These are phyloP conservation scores for Eulimnadia texana DNA, from an alignment of 1,140 invertebrate species.

Conservation along the genomic window DNA sequence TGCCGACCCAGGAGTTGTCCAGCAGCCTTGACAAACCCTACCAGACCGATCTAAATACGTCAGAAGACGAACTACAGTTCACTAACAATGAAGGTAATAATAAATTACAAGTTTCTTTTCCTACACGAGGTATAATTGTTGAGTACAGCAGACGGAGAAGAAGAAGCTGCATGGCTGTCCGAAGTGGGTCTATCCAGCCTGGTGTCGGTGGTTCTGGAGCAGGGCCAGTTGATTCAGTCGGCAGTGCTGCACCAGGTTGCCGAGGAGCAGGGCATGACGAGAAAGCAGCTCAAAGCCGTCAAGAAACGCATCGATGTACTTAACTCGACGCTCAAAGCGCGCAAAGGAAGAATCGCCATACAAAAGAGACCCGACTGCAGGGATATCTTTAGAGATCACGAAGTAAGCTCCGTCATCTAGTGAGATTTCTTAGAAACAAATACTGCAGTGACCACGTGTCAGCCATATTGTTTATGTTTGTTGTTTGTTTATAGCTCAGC, in stretches of 20 bases:
- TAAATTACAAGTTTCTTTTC: too few relatives aligned
- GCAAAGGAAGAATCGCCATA: neutral
- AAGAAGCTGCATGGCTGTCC: conserved; percentile 2
- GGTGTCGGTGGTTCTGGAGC: neutral
- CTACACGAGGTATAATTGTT: too few relatives aligned
- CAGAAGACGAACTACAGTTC: conserved; percentile 1
- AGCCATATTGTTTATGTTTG: too few relatives aligned
- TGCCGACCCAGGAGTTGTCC: neutral
- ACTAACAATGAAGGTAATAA: neutral
- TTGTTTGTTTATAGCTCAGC: neutral
- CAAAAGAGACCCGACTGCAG: conserved; percentile 9
- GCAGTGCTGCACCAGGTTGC: neutral
- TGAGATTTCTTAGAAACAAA: neutral
- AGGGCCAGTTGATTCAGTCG: neutral
- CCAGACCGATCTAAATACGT: neutral
- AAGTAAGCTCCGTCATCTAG: neutral
- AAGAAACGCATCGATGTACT: neutral
- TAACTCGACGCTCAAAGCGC: neutral
- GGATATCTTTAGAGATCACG: conserved; percentile 2
- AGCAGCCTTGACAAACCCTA: neutral
- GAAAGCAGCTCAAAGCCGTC: neutral
- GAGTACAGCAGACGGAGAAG: neutral
- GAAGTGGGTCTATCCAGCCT: neutral
- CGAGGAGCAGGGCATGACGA: neutral
- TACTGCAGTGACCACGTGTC: neutral